Percentiles rank a stretch among this genome's conserved stretches.
These are phyloP conservation scores for Tanypteryx hageni DNA, from an alignment of 2,888 invertebrate species.

Conservation along the genomic window DNA sequence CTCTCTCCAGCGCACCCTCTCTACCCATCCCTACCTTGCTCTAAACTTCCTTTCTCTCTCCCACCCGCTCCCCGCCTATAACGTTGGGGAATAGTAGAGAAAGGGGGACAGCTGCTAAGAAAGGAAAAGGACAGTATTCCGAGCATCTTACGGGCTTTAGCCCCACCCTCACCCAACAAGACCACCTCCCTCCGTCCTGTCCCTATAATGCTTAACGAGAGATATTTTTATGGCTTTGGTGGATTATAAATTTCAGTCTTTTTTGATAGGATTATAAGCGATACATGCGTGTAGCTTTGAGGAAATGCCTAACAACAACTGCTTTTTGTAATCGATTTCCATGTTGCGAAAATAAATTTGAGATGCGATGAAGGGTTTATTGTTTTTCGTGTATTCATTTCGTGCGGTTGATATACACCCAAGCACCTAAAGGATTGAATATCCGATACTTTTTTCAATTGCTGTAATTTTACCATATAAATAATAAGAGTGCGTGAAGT, in stretches of 20 bases:
- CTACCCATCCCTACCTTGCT: neutral
- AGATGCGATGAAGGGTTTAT: neutral
- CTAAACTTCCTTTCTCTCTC: neutral
- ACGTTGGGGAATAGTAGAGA: neutral
- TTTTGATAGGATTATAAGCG: neutral
- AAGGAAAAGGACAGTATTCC: neutral
- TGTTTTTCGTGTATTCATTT: too few species aligned
- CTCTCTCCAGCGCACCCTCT: neutral
- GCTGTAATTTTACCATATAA: too few species aligned
- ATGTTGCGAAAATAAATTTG: neutral
- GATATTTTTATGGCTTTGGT: constrained; percentile 5
- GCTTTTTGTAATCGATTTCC: neutral
- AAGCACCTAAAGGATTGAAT: too few species aligned
- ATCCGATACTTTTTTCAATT: too few species aligned
- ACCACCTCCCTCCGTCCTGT: neutral
- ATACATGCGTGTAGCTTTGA: neutral
- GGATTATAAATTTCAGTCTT: constrained; percentile 24
- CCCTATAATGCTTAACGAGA: neutral
- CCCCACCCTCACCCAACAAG: constrained; percentile 6
- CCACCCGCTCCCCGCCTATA: neutral
- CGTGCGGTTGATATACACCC: too few species aligned
- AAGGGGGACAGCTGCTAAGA: neutral
- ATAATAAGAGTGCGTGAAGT: too few species aligned
- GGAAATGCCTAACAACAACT: neutral
- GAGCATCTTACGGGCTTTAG: constrained; percentile 12